These are phyloP conservation scores for Protobothrops flavoviridis DNA, from an alignment of 2,113 vertebrate genomes.

Conservation along the genomic window DNA sequence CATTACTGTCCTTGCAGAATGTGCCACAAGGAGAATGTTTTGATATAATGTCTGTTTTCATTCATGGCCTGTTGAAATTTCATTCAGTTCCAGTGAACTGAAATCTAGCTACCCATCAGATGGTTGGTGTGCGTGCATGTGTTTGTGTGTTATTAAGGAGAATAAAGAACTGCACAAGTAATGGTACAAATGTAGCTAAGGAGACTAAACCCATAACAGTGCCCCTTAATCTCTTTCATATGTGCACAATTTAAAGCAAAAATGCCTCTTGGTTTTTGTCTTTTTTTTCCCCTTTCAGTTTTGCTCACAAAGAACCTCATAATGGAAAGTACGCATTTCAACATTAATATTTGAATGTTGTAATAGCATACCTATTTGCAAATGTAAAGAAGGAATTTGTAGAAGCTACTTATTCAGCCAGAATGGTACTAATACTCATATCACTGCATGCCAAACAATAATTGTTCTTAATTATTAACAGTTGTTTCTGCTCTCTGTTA, in stretches of 20 bases:
- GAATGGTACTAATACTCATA: conserved; percentile 40
- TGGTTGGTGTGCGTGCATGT: neutral
- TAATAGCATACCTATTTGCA: conserved; percentile 34
- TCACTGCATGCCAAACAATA: conserved; percentile 38
- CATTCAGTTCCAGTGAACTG: neutral
- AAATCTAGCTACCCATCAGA: neutral
- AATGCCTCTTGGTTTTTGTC: conserved; percentile 41
- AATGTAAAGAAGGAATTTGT: conserved; percentile 25
- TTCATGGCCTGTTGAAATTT: neutral
- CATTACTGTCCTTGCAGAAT: neutral
- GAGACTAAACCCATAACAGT: conserved; percentile 24
- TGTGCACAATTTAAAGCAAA: conserved; percentile 41
- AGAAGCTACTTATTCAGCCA: conserved; percentile 7
- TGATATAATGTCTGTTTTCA: neutral
- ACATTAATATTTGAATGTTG: conserved; percentile 36
- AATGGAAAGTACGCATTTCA: conserved; percentile 24
- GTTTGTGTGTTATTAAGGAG: neutral
- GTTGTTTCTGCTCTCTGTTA: conserved; percentile 34
- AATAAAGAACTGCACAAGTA: neutral
- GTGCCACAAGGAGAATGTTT: neutral
- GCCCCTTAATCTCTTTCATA: conserved; percentile 63
- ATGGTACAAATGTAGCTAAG: conserved; percentile 24
- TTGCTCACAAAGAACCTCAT: conserved; percentile 20
- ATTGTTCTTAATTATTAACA: conserved; percentile 39
- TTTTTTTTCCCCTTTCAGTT: conserved; percentile 31